phyloP scores from a whole-genome alignment of 2,888 invertebrate genomes.

The Entomobrya proxima region DNA sequence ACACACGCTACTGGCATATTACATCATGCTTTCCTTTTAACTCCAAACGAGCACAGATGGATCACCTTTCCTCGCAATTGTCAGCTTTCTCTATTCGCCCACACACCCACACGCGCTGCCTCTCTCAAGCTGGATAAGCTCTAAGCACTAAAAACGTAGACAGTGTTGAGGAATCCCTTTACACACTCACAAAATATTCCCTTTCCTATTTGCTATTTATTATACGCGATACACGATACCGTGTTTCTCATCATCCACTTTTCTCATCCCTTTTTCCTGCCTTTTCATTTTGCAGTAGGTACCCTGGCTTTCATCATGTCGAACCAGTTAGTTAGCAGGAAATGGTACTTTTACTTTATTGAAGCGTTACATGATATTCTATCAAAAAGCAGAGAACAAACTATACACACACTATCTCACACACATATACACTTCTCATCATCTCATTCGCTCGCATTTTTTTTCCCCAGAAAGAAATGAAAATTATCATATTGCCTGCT shows the following conservation, averaged over 20 bases:
- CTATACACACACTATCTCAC: neutral
- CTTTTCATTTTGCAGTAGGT: constrained; percentile 8
- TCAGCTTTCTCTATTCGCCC: constrained; percentile 38
- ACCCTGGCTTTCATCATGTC: neutral
- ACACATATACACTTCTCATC: neutral
- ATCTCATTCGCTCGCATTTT: constrained; percentile 38
- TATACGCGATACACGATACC: constrained; percentile 13
- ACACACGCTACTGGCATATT: too few relatives aligned
- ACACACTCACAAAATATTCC: neutral
- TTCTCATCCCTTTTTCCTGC: constrained; percentile 37
- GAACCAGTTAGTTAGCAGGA: neutral
- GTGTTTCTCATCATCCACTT: neutral
- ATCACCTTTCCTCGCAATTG: constrained; percentile 39
- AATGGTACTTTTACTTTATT: neutral
- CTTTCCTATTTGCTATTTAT: constrained; percentile 13
- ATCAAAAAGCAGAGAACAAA: neutral
- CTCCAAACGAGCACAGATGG: constrained; percentile 11
- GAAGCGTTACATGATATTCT: constrained; percentile 7
- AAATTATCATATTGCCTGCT: constrained; percentile 46
- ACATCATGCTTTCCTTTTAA: constrained; percentile 1
- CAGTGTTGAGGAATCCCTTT: neutral
- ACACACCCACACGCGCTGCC: neutral
- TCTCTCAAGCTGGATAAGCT: too few relatives aligned
- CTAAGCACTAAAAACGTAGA: neutral
- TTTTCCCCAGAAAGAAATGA: constrained; percentile 27